Conservation (phyloP, 92 coral and sea anemone genomes). For the Bergia puertoricense region DNA sequence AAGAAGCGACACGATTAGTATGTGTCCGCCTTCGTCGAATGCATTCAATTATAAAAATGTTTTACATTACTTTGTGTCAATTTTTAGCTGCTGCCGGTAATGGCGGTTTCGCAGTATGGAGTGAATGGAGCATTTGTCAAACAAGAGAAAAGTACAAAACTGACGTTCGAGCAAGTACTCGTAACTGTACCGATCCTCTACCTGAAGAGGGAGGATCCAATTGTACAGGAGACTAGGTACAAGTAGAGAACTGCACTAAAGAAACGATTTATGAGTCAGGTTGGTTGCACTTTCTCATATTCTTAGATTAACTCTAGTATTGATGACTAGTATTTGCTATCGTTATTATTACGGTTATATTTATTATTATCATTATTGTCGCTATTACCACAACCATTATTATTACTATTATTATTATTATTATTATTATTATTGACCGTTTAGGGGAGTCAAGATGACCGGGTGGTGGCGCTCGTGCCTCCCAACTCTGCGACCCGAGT, state of each 20-base stretch:
- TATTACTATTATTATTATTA: no score
- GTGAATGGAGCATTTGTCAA: background rate
- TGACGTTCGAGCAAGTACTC: background rate
- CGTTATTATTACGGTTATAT: no score
- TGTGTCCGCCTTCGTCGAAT: no score
- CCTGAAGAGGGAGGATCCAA: background rate
- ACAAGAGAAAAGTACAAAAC: background rate
- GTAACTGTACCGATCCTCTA: background rate
- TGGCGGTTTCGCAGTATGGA: background rate
- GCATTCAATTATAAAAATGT: no score
- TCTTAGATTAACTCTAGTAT: background rate
- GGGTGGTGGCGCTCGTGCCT: no score
- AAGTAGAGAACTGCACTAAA: background rate
- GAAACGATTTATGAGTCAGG: background rate
- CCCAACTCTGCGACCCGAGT: no score
- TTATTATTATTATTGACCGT: no score
- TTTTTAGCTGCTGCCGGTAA: background rate
- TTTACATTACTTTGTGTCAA: background rate
- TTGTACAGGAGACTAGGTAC: constrained; percentile 11
- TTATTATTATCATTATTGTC: no score
- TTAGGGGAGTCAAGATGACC: no score
- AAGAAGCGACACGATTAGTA: no score
- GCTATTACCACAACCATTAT: no score
- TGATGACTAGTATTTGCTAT: background rate
- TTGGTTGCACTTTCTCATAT: background rate